Evolutionary conservation across 1,140 invertebrate genomes (phyloP).

Genomic region (Adoxophyes honmai): DNA sequence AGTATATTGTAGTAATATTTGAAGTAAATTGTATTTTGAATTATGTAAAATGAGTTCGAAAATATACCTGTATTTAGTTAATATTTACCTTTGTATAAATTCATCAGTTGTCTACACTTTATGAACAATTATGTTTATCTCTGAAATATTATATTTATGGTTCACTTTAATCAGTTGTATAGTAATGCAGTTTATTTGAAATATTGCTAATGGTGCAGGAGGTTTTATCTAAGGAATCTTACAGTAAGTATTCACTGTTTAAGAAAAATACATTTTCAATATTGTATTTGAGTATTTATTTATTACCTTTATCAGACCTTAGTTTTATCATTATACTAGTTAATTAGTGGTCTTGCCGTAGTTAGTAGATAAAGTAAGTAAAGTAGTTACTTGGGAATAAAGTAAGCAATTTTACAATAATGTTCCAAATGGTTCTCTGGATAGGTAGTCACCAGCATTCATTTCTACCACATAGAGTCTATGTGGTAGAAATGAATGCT

Average conservation of each 20-base stretch:
- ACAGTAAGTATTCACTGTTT: constrained; percentile 43
- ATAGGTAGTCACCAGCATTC: too few species aligned
- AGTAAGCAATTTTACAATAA: too few species aligned
- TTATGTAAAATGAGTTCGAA: constrained; percentile 8
- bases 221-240: constrained; percentile 34
- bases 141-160: too few species aligned
- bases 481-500: too few species aligned
- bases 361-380: constrained; percentile 6
- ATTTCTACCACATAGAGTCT: too few species aligned
- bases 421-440: too few species aligned
- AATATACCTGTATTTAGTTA: neutral
- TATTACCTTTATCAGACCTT: constrained; percentile 17
- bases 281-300: constrained; percentile 33
- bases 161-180: too few species aligned
- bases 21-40: constrained; percentile 50
- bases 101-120: neutral
- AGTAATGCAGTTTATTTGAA: constrained; percentile 47
- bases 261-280: constrained; percentile 36
- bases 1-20: constrained; percentile 50
- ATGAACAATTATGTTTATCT: too few species aligned
- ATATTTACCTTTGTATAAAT: neutral
- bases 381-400: too few species aligned
- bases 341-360: neutral
- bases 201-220: constrained; percentile 37
- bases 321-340: constrained; percentile 1